Evolutionary conservation across 2,113 vertebrate species (phyloP).

Genomic region (Xenopus tropicalis): DNA sequence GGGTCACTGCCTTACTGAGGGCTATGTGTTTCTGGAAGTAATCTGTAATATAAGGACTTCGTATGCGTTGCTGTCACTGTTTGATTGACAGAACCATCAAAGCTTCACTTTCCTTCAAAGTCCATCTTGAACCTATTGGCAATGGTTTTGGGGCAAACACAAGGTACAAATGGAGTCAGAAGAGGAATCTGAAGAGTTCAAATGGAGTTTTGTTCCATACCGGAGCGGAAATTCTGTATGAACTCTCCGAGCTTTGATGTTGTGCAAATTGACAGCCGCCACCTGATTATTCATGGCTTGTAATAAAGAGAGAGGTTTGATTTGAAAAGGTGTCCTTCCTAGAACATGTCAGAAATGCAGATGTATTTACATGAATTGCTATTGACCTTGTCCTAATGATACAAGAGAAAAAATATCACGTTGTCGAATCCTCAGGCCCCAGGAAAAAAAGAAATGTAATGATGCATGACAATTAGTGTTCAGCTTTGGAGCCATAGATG

Average conservation of each 20-base stretch:
- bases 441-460: slow-evolving; percentile 26
- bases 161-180: no score
- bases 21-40: not conserved
- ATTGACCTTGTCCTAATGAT: slow-evolving; percentile 26
- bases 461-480: slow-evolving; percentile 37
- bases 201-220: not conserved
- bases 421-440: slow-evolving; percentile 1
- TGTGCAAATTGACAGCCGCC: slow-evolving; percentile 4
- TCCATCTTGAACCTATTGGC: not conserved
- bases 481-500: slow-evolving; percentile 14
- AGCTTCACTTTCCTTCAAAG: not conserved
- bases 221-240: not conserved
- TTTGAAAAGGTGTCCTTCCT: not conserved
- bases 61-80: not conserved
- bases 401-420: not conserved
- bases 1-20: no score
- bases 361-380: not conserved
- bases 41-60: not conserved
- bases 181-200: no score
- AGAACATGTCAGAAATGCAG: not conserved
- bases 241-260: not conserved
- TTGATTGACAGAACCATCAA: not conserved
- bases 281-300: slow-evolving; percentile 4
- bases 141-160: no score
- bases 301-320: not conserved